phyloP scores from a whole-genome alignment of 1,140 invertebrate genomes.

The Maconellicoccus hirsutus region DNA sequence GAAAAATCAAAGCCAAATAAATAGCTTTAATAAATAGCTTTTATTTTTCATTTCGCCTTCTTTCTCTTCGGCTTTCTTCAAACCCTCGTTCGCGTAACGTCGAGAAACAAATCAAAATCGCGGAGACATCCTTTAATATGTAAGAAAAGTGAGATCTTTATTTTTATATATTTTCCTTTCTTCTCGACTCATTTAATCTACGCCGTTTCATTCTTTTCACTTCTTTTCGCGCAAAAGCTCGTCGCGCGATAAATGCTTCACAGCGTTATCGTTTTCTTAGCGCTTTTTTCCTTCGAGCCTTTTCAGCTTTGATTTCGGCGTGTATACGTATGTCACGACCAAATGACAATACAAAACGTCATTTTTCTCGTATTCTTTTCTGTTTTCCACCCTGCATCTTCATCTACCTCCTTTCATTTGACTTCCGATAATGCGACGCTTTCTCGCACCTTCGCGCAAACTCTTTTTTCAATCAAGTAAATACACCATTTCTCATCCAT shows the following conservation, averaged over 20 bases:
- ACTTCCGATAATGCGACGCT: neutral
- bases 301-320: neutral
- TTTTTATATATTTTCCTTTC: neutral
- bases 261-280: neutral
- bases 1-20: conserved; percentile 5
- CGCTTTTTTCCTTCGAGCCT: neutral
- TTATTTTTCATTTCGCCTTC: neutral
- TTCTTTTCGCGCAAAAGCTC: too few relatives aligned
- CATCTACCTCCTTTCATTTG: neutral
- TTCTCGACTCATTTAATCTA: too few relatives aligned
- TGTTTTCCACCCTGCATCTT: too few relatives aligned
- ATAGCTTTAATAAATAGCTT: conserved; percentile 9
- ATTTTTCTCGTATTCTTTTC: neutral
- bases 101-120: neutral
- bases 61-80: neutral
- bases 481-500: too few relatives aligned
- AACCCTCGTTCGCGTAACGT: neutral
- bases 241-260: too few relatives aligned
- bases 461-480: too few relatives aligned
- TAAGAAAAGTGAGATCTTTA: neutral
- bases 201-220: too few relatives aligned
- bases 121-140: neutral
- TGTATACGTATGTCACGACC: neutral
- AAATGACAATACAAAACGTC: neutral
- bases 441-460: too few relatives aligned